Evolutionary conservation across 30 jellyfish, hydroid and myxozoan genomes (phyloP), one percentile per base, ranked within the genome.

Genomic region (Aurelia sp.): DNA sequence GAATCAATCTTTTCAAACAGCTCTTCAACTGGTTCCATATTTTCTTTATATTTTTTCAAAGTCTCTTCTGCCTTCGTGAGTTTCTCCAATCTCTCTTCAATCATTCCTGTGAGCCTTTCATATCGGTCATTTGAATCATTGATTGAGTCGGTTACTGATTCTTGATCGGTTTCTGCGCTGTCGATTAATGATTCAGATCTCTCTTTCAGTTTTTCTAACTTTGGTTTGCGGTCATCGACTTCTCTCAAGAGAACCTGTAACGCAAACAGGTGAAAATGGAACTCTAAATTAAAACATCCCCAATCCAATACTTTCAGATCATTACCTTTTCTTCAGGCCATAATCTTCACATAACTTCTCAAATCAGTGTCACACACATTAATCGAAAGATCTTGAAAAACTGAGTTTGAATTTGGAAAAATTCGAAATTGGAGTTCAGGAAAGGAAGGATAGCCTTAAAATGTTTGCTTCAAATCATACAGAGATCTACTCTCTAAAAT

Each of bases 1-100:
- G 79, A 75, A 27, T 93, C 92, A 74, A 84, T 66, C 62, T 88
- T 84, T 50, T 75, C 95, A 33, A 93, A 77, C 21, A 93, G 63
- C 69, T 93, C 98, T 70, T 88, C 96, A 75, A 93, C 91, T 18
- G 92, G 96, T 68, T 82, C 92, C 66, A 76, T 35, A 4, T 80
- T 53, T 21, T 84, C 89, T n/a, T 67, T 86, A 87, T 70, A 82
- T 20, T 57, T 62, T 52, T 57, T 37, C 62, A 90, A 86, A 17
- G 67, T 22, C 13, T 64, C 89, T 30, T 69, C 81, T 10, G 89
- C 66, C 51, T 50, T 67, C 13, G 11, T 59, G 73, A 93, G 73
- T 37, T 79, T 83, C 19, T 23, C 80, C 67, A 80, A 70, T 15
- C 87, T 84, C 61, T 78, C 91, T 16, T 65, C 81, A 19, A 72